These are phyloP conservation scores for Aplocera efformata DNA, from an alignment of 2,888 invertebrate species.

Conservation along the genomic window DNA sequence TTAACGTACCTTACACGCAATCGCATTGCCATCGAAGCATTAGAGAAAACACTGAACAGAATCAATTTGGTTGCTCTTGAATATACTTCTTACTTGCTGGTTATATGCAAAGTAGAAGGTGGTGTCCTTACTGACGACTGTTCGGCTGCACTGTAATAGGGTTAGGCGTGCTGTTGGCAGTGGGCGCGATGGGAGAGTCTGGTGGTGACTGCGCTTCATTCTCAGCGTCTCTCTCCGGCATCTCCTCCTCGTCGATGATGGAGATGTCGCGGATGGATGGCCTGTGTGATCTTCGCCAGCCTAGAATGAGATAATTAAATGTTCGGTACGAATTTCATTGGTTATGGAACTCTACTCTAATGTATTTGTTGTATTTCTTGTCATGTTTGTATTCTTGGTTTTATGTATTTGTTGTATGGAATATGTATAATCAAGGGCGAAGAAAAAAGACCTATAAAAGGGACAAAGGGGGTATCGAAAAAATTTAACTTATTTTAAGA, in stretches of 20 bases:
- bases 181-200: conserved; percentile 39
- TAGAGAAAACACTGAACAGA: no score
- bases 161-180: conserved; percentile 54
- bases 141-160: conserved; percentile 72
- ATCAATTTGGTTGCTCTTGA: no score
- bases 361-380: no score
- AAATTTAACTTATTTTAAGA: no score
- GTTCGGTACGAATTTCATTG: neutral
- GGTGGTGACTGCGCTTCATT: conserved; percentile 43
- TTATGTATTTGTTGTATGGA: no score
- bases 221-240: conserved; percentile 79
- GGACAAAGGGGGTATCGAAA: no score
- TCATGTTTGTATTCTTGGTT: no score
- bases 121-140: conserved; percentile 32
- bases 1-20: no score
- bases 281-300: conserved; percentile 89
- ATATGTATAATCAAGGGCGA: no score
- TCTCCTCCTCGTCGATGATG: conserved; percentile 91
- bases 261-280: conserved; percentile 93
- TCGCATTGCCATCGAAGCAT: no score
- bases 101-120: neutral
- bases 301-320: conserved; percentile 43
- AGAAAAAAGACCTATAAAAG: no score
- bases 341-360: no score
- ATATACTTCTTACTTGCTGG: neutral